Evolutionary conservation across 2,113 vertebrate genomes (phyloP), one percentile per base, ranked within the genome.

Genomic region (Melanerpes formicivorus): DNA sequence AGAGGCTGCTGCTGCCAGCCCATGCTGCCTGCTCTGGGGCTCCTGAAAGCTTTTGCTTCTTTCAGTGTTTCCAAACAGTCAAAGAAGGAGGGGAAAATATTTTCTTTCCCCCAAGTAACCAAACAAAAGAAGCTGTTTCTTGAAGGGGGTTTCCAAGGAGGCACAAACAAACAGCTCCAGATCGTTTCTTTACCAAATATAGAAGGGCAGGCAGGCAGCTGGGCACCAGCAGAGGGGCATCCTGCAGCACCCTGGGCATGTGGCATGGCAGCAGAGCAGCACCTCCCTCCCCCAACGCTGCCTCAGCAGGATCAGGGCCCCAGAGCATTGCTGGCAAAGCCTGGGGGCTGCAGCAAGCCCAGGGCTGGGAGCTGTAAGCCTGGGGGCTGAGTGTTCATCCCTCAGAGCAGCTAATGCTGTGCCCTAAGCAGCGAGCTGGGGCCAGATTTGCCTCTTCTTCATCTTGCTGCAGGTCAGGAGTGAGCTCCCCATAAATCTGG

Each of bases 151-250:
- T 96, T 94, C 91, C 90, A 95, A 95, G 93, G 89, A 95, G 52
- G 60, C 87, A 78, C 92, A 94, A 95, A 95, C 91, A 96, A 95
- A 95, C 87, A 85, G 84, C 34, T 56, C 75, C 69, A n/a, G 46
- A 64, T 7, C 17, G 14, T 87, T 91, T 77, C 85, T 88, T 86
- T 42, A 46, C 93, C 89, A 89, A 92, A 96, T 94, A 84, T 95
- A 95, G 95, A 50, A 73, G 88, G 80, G 37, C 71, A 73, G 25
- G 18, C 1, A 16, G 55, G 3, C 48, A 66, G 86, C 34, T 8
- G 84, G 92, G 8, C 26, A 2, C 0, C 30, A 60, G 14, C 63
- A 7, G 37, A n/a, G 88, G 73, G 73, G 59, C 37, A 13, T 5
- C 4, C 4, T 10, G 55, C 12, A 1, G 70, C 0, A 7, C 29